Conservation (phyloP, 1,140 invertebrate genomes). For the Dermatophagoides farinae region DNA sequence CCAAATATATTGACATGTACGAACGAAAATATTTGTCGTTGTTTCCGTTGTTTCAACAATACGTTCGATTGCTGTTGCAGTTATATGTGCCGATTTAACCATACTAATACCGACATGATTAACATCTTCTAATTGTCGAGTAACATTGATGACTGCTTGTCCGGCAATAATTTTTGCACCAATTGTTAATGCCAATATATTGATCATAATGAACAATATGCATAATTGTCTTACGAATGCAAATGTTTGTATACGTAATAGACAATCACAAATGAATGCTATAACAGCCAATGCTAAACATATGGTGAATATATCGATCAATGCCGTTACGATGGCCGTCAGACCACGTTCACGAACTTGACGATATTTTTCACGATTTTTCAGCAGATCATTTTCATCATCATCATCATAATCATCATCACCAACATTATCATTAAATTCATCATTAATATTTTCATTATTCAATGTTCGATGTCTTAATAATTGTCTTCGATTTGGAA, state of each 20-base stretch:
- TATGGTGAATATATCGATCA: not conserved
- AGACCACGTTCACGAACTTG: not conserved
- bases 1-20: not conserved
- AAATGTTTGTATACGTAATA: not conserved
- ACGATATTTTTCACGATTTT: not conserved
- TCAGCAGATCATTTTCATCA: not conserved
- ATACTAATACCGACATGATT: not conserved
- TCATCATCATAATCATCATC: not conserved
- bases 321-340: not conserved
- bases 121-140: not conserved
- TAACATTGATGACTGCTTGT: not conserved
- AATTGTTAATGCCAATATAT: not conserved
- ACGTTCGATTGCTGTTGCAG: not conserved
- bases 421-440: not conserved
- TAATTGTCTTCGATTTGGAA: too few relatives aligned
- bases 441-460: not conserved
- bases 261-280: not conserved
- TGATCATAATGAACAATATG: not conserved
- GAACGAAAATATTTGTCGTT: not conserved
- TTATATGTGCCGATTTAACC: not conserved
- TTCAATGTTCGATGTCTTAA: not conserved
- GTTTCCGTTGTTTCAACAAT: constrained; percentile 1
- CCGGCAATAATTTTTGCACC: not conserved
- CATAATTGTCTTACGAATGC: not conserved
- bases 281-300: not conserved